Base-by-base conservation (phyloP, 2,888 invertebrate genomes). In the Schrankia costaestrigalis region DNA sequence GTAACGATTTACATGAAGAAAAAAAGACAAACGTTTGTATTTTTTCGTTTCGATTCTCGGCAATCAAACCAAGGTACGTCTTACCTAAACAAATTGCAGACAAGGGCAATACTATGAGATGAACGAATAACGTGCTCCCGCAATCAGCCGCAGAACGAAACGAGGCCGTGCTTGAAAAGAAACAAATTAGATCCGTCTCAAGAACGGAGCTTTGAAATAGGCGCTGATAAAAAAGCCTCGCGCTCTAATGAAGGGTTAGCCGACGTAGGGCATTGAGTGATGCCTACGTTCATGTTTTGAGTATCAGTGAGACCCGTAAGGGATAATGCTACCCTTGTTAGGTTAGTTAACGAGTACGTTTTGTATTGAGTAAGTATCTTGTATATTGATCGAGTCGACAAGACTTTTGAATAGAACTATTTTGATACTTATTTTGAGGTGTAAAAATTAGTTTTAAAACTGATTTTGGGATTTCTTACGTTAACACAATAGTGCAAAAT, bases 121-220 rank as follows among this genome's bases (percentile, higher is more conserved):
- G 74, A 76, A 68, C 65, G 72, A 67, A 70, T 72, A 74, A 63
- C 70, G 66, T 64, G 60, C 47, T 30, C 57, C 46, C 75, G 71
- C 71, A 81, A 82, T 80, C 80, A 80, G 67, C 65, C 45, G 42
- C 56, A 58, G 55, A 68, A 57, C 63, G 69, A 63, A 67, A 71
- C 69, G 71, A 65, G 69, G 66, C 63, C 63, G 68, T 67, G 73
- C 73, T 77, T 80, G 79, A 79, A 83, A 81, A 80, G 81, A 78
- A 83, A 80, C 81, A 81, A 84, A 84, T 84, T 83, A 81, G 82
- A 82, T 78, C 70, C 73, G 74, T 77, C 78, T 83, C 75, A 71
- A 82, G 81, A 77, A 78, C 77, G 69, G 63, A 51, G 66, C 72
- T 76, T 75, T 78, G 69, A 74, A 77, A 76, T 64, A 63, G 69